Evolutionary conservation across 2,113 vertebrate species (phyloP).

Genomic region (Hemiscyllium ocellatum): DNA sequence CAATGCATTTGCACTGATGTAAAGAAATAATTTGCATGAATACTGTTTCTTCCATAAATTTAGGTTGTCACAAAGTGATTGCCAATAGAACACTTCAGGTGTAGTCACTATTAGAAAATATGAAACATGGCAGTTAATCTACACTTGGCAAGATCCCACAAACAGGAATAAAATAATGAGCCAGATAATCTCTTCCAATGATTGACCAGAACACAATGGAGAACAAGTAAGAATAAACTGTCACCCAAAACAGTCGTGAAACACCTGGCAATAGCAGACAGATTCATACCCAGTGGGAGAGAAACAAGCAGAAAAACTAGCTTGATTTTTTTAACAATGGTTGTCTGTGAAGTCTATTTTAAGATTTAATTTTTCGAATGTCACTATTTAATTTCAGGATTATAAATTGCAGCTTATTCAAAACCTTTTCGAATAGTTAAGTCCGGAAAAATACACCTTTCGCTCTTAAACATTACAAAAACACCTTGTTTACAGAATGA

Average conservation of each 20-base stretch:
- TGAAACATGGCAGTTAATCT: background rate
- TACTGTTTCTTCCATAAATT: background rate
- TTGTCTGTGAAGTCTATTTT: background rate
- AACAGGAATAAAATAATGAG: background rate
- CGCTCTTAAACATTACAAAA: background rate
- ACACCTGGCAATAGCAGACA: background rate
- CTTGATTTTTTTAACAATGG: background rate
- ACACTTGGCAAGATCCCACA: background rate
- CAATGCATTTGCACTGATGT: background rate
- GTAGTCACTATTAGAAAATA: background rate
- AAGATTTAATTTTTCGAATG: background rate
- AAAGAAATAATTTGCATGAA: background rate
- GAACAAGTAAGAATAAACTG: background rate
- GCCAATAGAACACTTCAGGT: background rate
- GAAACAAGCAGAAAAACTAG: background rate
- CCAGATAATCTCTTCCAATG: background rate
- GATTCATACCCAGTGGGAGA: background rate
- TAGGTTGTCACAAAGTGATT: background rate
- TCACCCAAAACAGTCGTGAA: background rate
- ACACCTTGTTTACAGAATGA: background rate
- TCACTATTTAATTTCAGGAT: background rate
- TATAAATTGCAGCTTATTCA: background rate
- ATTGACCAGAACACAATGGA: background rate
- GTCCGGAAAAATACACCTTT: background rate
- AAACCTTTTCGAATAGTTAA: background rate